Evolutionary conservation across 2,113 vertebrate genomes (phyloP).

Genomic region (Python bivittatus): DNA sequence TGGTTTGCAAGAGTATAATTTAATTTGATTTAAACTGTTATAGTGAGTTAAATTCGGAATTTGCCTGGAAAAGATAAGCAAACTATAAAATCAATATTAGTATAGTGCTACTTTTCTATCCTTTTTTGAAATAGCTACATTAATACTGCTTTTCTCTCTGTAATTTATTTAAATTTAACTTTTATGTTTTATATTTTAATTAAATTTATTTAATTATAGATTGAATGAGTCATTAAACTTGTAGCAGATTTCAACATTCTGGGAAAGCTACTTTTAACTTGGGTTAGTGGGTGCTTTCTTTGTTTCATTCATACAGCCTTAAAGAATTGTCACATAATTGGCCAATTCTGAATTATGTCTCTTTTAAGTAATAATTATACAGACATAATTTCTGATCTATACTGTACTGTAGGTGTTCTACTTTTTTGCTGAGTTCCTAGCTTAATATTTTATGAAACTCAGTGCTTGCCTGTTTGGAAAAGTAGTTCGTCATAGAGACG

Average conservation of each 20-base stretch:
- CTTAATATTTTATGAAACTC: not conserved
- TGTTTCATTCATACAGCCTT: not conserved
- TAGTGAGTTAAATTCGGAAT: slow-evolving; percentile 20
- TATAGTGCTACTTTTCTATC: not conserved
- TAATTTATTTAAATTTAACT: not conserved
- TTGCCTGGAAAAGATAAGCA: slow-evolving; percentile 12
- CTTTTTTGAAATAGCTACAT: not conserved
- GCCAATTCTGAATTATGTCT: not conserved
- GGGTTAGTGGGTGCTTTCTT: not conserved
- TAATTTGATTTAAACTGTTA: not conserved
- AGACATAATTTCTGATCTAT: not conserved
- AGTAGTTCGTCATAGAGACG: not conserved
- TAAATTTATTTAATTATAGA: not conserved
- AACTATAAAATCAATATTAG: not conserved
- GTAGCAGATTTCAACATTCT: not conserved
- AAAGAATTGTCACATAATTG: not conserved
- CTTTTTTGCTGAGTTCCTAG: not conserved
- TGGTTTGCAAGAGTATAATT: slow-evolving; percentile 13
- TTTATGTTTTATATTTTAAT: too few species aligned
- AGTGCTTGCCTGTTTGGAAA: not conserved
- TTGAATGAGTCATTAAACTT: not conserved
- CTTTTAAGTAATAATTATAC: not conserved
- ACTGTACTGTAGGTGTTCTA: not conserved
- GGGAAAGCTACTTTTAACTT: slow-evolving; percentile 4
- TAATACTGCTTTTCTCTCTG: not conserved